Conservation (phyloP, 2,888 invertebrate genomes). For the Platypus cylindrus region DNA sequence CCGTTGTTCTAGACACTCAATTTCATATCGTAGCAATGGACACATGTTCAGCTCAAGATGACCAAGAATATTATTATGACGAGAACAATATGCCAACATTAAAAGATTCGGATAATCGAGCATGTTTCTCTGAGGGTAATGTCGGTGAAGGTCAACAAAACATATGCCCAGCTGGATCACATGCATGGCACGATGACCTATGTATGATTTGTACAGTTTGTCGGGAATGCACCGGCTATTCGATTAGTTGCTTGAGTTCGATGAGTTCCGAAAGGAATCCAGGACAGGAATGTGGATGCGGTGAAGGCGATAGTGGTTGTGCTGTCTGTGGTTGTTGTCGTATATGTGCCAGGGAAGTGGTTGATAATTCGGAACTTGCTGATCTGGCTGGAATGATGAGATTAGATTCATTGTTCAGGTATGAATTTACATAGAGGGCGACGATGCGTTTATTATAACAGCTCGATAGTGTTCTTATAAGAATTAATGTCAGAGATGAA, state of each 20-base stretch:
- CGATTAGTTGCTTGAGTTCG: slow-evolving; percentile 62
- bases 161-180: slow-evolving; percentile 54
- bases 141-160: slow-evolving; percentile 25
- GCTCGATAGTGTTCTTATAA: too few species aligned
- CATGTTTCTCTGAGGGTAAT: slow-evolving; percentile 32
- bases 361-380: slow-evolving; percentile 42
- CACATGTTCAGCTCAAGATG: slow-evolving; percentile 38
- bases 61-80: slow-evolving; percentile 42
- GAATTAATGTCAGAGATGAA: too few species aligned
- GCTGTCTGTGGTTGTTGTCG: slow-evolving; percentile 85
- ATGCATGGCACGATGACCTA: slow-evolving; percentile 67
- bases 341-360: slow-evolving; percentile 64
- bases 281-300: slow-evolving; percentile 89
- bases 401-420: slow-evolving; percentile 38
- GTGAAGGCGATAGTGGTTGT: slow-evolving; percentile 90
- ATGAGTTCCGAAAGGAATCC: slow-evolving; percentile 66
- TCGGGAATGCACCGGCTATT: slow-evolving; percentile 88
- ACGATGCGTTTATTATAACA: too few species aligned
- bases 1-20: slow-evolving; percentile 15
- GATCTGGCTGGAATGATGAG: slow-evolving; percentile 44
- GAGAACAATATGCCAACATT: slow-evolving; percentile 39
- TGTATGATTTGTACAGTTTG: slow-evolving; percentile 87
- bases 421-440: slow-evolving; percentile 24
- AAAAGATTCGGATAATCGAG: slow-evolving; percentile 43
- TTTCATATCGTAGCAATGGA: slow-evolving; percentile 41